Evolutionary conservation across 2,113 vertebrate genomes (phyloP).

Genomic region (Oreocharis arfaki): DNA sequence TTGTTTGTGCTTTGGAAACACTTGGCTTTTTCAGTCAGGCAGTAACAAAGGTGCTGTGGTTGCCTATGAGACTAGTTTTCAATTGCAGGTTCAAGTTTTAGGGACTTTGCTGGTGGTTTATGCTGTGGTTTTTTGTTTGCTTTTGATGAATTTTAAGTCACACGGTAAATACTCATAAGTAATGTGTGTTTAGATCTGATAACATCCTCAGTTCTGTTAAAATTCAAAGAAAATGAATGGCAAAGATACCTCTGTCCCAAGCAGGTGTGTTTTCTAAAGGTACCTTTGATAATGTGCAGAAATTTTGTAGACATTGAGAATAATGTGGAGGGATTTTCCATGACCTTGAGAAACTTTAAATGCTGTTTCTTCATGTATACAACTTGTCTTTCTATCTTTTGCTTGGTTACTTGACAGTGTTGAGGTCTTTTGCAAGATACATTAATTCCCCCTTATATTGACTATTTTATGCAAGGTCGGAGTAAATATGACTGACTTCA

Average conservation of each 20-base stretch:
- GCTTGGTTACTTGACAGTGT: not conserved
- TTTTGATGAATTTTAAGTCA: not conserved
- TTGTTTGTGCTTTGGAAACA: not conserved
- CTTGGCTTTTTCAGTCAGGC: not conserved
- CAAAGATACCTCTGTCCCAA: not conserved
- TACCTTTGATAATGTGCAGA: not conserved
- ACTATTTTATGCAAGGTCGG: not conserved
- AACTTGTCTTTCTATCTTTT: not conserved
- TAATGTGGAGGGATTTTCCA: not conserved
- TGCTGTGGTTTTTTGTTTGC: not conserved
- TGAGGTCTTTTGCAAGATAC: not conserved
- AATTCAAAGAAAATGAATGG: not conserved
- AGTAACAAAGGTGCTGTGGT: not conserved
- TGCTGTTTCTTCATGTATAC: not conserved
- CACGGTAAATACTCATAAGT: not conserved
- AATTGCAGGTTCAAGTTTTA: not conserved
- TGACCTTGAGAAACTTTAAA: not conserved
- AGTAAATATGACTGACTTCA: not conserved
- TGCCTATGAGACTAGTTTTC: not conserved
- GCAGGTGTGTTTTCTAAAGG: not conserved
- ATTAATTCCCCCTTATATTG: not conserved
- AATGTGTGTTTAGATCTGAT: not conserved
- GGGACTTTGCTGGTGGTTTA: not conserved
- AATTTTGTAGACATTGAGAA: not conserved
- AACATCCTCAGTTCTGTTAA: not conserved